A percentile compares a stretch with the other conserved stretches of the same genome.
Evolutionary conservation across 2,888 invertebrate genomes (phyloP).

Genomic region (Gerris lacustris): DNA sequence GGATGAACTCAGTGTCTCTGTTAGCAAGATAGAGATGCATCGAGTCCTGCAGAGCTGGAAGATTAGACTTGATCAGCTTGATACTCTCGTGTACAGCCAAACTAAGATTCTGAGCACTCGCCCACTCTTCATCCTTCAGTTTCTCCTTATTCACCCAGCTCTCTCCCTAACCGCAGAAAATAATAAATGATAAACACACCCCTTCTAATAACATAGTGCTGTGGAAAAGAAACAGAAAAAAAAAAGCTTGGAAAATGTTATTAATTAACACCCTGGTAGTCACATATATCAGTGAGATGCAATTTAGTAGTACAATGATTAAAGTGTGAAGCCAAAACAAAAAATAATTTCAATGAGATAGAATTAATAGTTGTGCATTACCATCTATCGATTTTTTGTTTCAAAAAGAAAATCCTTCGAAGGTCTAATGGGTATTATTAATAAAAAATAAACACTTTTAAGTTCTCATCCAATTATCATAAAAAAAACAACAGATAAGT

Average conservation of each 20-base stretch:
- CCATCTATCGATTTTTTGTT: too few relatives aligned
- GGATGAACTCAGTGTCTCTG: slow-evolving; percentile 90
- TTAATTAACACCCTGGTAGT: too few relatives aligned
- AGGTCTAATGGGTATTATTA: too few relatives aligned
- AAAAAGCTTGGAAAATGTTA: background rate
- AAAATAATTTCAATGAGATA: too few relatives aligned
- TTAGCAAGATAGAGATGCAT: slow-evolving; percentile 95
- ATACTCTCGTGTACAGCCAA: slow-evolving; percentile 63
- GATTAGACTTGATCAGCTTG: slow-evolving; percentile 61
- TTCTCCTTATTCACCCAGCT: slow-evolving; percentile 27
- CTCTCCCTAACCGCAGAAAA: slow-evolving; percentile 19
- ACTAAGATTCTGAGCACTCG: slow-evolving; percentile 58
- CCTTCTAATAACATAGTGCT: background rate
- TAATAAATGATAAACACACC: background rate
- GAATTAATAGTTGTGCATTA: too few relatives aligned
- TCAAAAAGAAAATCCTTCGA: too few relatives aligned
- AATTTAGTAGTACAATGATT: too few relatives aligned
- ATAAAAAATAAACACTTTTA: too few relatives aligned
- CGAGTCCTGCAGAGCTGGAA: slow-evolving; percentile 69
- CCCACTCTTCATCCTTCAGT: slow-evolving; percentile 48
- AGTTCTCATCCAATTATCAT: too few relatives aligned
- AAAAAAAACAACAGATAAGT: too few relatives aligned
- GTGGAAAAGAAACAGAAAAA: slow-evolving; percentile 11
- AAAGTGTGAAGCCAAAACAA: too few relatives aligned
- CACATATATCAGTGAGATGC: too few relatives aligned